Evolutionary conservation across 1,140 invertebrate genomes (phyloP), one percentile per base, ranked within the genome.

Genomic region (Atopsyche davidsoni): DNA sequence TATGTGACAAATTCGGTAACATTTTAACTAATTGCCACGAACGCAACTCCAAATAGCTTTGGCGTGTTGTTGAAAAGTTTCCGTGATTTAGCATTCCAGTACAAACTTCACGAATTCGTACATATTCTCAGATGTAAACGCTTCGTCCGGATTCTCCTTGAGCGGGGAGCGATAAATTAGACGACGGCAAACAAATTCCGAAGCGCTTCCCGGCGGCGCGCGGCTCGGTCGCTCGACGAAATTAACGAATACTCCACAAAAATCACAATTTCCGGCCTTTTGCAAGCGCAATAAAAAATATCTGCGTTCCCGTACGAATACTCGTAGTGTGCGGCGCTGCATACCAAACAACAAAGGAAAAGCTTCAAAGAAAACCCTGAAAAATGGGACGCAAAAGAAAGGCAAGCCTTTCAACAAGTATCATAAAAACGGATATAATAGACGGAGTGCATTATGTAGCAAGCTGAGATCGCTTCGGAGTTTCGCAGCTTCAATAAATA

Each of bases 221-320:
- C n/a, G n/a, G n/a, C n/a, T n/a, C n/a, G n/a, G n/a, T n/a, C n/a
- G n/a, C n/a, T n/a, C n/a, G n/a, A n/a, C n/a, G n/a, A n/a, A 13
- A 31, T 45, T 21, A 35, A 45, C 22, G 43, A 35, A 32, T 23
- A 35, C 14, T 28, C 16, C 31, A 4, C 22, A 35, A 28, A 38
- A 46, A 46, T 24, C n/a, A 14, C 45, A 31, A 46, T 46, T 46
- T 31, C 18, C 21, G 23, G 19, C 9, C 45, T 22, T 45, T 35
- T 17, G 19, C 36, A 21, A 38, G 28, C 34, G 16, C 39, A 46
- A 46, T 46, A 35, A 38, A 46, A n/a, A 46, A 46, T 46, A 38
- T 46, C 25, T 46, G 45, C 45, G 39, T 46, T 25, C 45, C 25
- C 18, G 45, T 46, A 38, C 45, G 22, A 14, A 46, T 38, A 45